Conservation (phyloP, 2,113 vertebrate genomes). For the Scophthalmus maximus region DNA sequence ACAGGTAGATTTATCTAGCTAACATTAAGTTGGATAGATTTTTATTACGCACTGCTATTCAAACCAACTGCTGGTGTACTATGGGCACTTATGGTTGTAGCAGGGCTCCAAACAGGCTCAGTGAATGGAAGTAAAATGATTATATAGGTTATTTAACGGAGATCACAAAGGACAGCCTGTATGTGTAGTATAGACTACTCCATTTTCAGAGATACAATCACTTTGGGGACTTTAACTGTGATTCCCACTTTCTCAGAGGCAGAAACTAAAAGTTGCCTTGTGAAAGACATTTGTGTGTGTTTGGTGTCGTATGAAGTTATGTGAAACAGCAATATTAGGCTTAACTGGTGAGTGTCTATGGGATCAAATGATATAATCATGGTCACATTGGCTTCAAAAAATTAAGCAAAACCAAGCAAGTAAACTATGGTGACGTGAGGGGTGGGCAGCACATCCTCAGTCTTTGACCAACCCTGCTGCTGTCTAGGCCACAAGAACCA, state of each 20-base stretch:
- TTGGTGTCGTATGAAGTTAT: background rate
- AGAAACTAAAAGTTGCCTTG: background rate
- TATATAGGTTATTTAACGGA: background rate
- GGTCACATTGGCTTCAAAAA: background rate
- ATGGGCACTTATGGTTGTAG: background rate
- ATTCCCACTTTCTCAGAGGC: background rate
- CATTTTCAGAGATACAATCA: background rate
- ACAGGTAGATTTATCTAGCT: background rate
- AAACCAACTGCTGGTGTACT: too few relatives aligned
- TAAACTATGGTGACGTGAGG: background rate
- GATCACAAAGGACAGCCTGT: background rate
- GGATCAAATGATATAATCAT: too few relatives aligned
- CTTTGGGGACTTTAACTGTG: background rate
- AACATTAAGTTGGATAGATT: background rate
- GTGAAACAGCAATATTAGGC: background rate
- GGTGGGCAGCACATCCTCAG: background rate
- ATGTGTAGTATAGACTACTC: background rate
- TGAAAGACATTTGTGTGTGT: background rate
- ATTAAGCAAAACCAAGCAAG: background rate
- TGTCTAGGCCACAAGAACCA: slow-evolving; percentile 15
- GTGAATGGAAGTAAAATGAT: background rate
- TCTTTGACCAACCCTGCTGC: background rate
- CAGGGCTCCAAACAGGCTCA: background rate
- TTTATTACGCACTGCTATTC: background rate
- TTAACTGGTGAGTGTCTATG: background rate